Evolutionary conservation across 1,140 invertebrate species (phyloP), one percentile per base, ranked within the genome.

Genomic region (Bombus consobrinus): DNA sequence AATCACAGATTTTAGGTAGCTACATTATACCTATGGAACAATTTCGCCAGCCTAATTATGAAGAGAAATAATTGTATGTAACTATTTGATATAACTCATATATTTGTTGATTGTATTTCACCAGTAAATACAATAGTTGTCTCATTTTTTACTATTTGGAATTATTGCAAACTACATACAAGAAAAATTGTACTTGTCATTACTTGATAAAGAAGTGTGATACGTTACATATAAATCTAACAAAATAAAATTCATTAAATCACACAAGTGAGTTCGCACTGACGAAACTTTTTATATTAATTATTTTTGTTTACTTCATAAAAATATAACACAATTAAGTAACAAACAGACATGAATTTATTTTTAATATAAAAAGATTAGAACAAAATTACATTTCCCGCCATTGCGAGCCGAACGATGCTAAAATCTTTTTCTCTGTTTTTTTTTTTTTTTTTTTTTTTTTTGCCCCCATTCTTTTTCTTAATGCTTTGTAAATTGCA

Each of bases 1-100:
- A 92, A 90, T 91, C 77, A 91, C 87, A 87, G 86, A 92, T 90
- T 90, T 75, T 92, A 94, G 94, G 94, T 95, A 94, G 92, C 88
- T 92, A 92, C 84, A 91, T 75, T 87, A 81, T 92, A 92, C 64
- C 87, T 93, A 93, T 74, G 81, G 89, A 89, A 90, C 83, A 86
- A 92, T 91, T 88, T 87, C 88, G 88, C 88, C 87, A 89, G 91
- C 88, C 89, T 92, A 91, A 91, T 73, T 85, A 87, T 43, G 28
- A 73, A 75, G 43, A 87, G 39, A 89, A 32, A 89, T 66, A 86
- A 80, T 53, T 91, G 85, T 92, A 92, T 87, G 91, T 86, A 90
- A 91, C 85, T 89, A 86, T 92, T 91, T 91, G 81, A 89, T 83
- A 85, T 88, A 89, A 89, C 64, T 87, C 85, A 80, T 59, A 74